Conservation (phyloP, 2,113 vertebrate genomes). For the Abramis brama region DNA sequence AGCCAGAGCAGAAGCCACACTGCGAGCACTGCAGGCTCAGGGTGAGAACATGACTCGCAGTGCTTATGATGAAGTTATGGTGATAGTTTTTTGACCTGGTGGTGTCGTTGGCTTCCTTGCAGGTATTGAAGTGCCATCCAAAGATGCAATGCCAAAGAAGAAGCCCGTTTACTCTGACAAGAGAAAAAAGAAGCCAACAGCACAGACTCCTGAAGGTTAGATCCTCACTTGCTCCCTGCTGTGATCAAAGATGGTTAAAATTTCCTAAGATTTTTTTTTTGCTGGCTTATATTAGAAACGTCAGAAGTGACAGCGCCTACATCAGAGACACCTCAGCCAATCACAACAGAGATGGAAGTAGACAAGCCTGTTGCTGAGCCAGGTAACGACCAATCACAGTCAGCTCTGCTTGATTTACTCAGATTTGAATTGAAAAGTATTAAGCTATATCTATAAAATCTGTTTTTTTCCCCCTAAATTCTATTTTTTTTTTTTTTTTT, state of each 20-base stretch:
- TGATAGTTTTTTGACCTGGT: not conserved
- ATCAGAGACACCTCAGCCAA: slow-evolving; percentile 77
- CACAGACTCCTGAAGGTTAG: slow-evolving; percentile 87
- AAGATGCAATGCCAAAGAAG: slow-evolving; percentile 95
- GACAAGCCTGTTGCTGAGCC: slow-evolving; percentile 66
- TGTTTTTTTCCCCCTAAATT: no score
- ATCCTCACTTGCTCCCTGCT: not conserved
- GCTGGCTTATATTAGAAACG: slow-evolving; percentile 65
- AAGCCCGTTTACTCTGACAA: slow-evolving; percentile 94
- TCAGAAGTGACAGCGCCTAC: slow-evolving; percentile 76
- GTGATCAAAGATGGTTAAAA: not conserved
- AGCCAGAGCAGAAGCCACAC: slow-evolving; percentile 88
- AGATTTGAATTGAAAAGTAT: no score
- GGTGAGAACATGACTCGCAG: slow-evolving; percentile 73
- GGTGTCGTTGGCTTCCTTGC: not conserved
- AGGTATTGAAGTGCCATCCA: slow-evolving; percentile 98
- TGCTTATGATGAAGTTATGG: not conserved
- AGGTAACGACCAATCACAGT: slow-evolving; percentile 57
- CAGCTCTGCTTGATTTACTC: no score
- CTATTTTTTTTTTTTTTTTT: not conserved
- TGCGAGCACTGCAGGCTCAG: slow-evolving; percentile 92
- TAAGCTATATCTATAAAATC: not conserved
- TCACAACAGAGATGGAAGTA: slow-evolving; percentile 59
- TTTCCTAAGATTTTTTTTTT: not conserved
- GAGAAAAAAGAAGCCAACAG: slow-evolving; percentile 87